Base-by-base conservation (phyloP, 2,797 vertebrate genomes). In the Ctenopoma multispine region DNA sequence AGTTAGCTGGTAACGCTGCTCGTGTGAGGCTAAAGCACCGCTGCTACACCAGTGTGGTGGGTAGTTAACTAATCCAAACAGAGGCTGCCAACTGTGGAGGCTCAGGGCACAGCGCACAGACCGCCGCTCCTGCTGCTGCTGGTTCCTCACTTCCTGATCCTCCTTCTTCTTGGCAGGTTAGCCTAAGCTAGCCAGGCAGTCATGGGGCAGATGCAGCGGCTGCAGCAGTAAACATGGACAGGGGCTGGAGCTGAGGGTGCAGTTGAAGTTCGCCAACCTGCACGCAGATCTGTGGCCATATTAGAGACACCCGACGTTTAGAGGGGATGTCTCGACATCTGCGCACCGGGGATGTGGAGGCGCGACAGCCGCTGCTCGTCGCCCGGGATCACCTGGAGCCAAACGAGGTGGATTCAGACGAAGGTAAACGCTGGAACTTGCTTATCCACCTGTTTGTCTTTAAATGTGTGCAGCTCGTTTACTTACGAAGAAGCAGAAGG, bases 351-450 rank as follows among this genome's bases (percentile, higher is more conserved):
- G 91, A 93, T 11, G 18, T 36, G 15, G 89, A 86, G 15, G 72
- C 59, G 1, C 63, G 63, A 1, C 81, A 82, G 83, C 92, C 93
- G n/a, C 92, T 95, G 20, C 92, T 95, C 18, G 86, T 93, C 23
- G 8, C 21, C 10, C 49, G 41, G 0, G 36, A 66, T 1, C 4
- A 38, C n/a, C 36, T 41, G 69, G 56, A 79, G 34, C 1, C 54
- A 0, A 1, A 41, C 53, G 80, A 63, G 41, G 12, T 23, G 43
- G 88, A 92, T 38, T 90, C 89, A 0, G 90, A 92, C 13, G 87
- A 90, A 80, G 92, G 92, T 93, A 80, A 48, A 51, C 10, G 23
- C 3, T 17, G 5, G 7, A 4, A 1, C 43, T 36, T 1, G 1
- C 29, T 31, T 5, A 31, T 31, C 29, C 20, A 41, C 34, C 59